Evolutionary conservation across 1,140 invertebrate genomes (phyloP).

Genomic region (Aporrectodea caliginosa): DNA sequence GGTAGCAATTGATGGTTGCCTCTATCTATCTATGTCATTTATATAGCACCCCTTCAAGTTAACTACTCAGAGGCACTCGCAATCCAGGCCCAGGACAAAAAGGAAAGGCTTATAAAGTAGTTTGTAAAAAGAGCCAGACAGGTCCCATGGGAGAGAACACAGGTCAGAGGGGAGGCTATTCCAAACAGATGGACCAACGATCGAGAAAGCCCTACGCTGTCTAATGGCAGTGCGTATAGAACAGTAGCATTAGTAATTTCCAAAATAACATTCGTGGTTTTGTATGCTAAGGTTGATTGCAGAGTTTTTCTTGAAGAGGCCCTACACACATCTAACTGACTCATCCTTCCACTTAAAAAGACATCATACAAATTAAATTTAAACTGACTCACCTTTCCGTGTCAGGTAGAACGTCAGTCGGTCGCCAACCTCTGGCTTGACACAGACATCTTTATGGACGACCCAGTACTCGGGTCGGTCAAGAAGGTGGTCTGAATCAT

Average conservation of each 20-base stretch:
- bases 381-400: slow-evolving; percentile 58
- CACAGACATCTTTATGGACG: slow-evolving; percentile 79
- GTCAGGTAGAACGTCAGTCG: slow-evolving; percentile 78
- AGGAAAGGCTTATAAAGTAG: background rate
- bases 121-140: too few relatives aligned
- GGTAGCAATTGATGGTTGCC: too few relatives aligned
- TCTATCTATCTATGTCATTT: too few relatives aligned
- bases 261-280: background rate
- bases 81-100: too few relatives aligned
- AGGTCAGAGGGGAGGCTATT: too few relatives aligned
- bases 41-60: too few relatives aligned
- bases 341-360: background rate
- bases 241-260: background rate
- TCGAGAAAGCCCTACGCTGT: too few relatives aligned
- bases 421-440: slow-evolving; percentile 71
- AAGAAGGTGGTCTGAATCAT: slow-evolving; percentile 79
- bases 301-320: too few relatives aligned
- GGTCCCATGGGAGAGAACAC: too few relatives aligned
- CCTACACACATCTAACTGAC: background rate
- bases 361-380: background rate
- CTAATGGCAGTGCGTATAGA: background rate
- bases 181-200: too few relatives aligned
- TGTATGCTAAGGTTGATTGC: too few relatives aligned
- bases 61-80: too few relatives aligned
- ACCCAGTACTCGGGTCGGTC: slow-evolving; percentile 92